Percentiles rank a stretch among this genome's conserved stretches.
Conservation (phyloP, 2,797 vertebrate genomes). For the Chrysocyon brachyurus region DNA sequence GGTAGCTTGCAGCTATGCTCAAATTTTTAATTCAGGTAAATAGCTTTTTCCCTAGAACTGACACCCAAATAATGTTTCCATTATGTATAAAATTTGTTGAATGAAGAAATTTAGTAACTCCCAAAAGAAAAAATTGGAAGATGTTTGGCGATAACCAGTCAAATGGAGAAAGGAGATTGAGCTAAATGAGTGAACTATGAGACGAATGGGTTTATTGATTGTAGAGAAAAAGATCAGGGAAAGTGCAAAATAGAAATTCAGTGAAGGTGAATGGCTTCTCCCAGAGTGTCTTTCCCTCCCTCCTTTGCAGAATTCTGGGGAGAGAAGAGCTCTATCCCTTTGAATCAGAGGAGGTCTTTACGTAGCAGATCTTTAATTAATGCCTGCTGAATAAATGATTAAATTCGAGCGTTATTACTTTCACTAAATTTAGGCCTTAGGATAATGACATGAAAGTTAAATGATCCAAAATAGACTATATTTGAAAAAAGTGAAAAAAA, state of each 20-base stretch:
- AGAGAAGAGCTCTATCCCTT: background rate
- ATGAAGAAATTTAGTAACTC: background rate
- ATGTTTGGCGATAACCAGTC: background rate
- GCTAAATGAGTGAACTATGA: background rate
- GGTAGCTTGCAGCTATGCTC: background rate
- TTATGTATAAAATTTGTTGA: background rate
- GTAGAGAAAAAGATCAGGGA: background rate
- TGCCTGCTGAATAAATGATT: background rate
- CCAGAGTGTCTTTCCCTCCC: background rate
- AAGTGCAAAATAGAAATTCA: background rate
- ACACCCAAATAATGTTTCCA: constrained; percentile 9
- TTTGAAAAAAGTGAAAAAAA: constrained; percentile 13
- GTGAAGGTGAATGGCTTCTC: accelerated
- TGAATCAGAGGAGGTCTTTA: background rate
- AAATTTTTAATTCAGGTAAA: constrained; percentile 34
- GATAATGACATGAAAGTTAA: constrained; percentile 26
- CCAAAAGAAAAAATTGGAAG: constrained; percentile 33
- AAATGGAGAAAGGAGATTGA: background rate
- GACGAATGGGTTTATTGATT: background rate
- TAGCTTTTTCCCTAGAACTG: background rate
- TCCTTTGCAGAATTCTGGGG: background rate
- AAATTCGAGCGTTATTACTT: constrained; percentile 13
- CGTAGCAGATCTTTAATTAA: background rate
- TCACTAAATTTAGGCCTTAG: constrained; percentile 17
- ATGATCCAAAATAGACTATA: constrained; percentile 7